Conservation (phyloP, 2,113 vertebrate species). For the Gopherus flavomarginatus region DNA sequence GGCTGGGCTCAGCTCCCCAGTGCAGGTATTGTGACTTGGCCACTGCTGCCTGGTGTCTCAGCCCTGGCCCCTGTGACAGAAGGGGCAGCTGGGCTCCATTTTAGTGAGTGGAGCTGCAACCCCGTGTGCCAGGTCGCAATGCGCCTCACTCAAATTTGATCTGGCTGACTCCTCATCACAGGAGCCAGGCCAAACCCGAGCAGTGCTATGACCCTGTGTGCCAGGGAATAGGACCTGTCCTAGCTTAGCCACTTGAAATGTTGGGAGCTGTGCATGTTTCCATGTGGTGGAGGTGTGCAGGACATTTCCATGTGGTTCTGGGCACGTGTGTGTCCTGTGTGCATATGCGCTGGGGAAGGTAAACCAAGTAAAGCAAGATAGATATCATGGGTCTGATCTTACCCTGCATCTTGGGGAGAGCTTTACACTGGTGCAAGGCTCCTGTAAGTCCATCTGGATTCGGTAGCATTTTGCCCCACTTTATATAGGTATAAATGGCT, state of each 20-base stretch:
- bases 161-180: too few relatives aligned
- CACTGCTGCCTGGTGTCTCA: too few relatives aligned
- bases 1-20: too few relatives aligned
- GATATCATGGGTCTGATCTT: neutral
- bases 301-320: neutral
- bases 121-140: too few relatives aligned
- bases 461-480: neutral
- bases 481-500: neutral
- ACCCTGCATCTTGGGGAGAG: too few relatives aligned
- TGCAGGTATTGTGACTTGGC: too few relatives aligned
- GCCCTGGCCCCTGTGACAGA: too few relatives aligned
- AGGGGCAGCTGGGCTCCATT: too few relatives aligned
- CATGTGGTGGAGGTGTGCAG: neutral
- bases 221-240: neutral
- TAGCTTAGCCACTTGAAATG: neutral
- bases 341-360: neutral
- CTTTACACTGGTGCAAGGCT: neutral
- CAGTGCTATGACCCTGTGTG: too few relatives aligned
- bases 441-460: neutral
- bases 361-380: neutral
- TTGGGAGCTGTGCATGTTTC: neutral
- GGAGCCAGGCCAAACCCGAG: too few relatives aligned
- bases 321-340: accelerated
- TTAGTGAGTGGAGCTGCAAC: too few relatives aligned
- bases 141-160: too few relatives aligned